phyloP scores from a whole-genome alignment of 2,888 invertebrate species.

The Coleophora deauratella region DNA sequence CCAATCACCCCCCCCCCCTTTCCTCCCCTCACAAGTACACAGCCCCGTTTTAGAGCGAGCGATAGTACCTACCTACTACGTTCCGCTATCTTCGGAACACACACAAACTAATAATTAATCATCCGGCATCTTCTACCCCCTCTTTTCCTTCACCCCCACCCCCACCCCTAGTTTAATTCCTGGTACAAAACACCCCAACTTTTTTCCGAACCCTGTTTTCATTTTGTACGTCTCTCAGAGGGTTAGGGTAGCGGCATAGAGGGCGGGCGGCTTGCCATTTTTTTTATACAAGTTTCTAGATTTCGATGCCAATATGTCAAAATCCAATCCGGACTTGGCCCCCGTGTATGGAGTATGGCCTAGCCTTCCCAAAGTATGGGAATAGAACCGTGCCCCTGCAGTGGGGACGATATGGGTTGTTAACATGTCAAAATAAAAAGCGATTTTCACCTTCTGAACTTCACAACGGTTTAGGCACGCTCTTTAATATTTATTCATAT shows the following conservation, averaged over 20 bases:
- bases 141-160: constrained; percentile 27
- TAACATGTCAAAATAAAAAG: too few species aligned
- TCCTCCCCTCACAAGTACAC: constrained; percentile 16
- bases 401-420: too few species aligned
- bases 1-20: constrained; percentile 16
- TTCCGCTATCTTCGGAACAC: constrained; percentile 62
- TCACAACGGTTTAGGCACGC: too few species aligned
- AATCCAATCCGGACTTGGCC: too few species aligned
- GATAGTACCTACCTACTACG: too few species aligned
- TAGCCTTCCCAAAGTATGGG: too few species aligned
- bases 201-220: constrained; percentile 63
- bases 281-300: too few species aligned
- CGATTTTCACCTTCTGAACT: too few species aligned
- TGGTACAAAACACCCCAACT: constrained; percentile 48
- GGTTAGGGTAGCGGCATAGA: constrained; percentile 2
- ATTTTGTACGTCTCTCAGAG: constrained; percentile 52
- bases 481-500: too few species aligned
- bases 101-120: constrained; percentile 74
- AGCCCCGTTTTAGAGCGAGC: constrained; percentile 15
- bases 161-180: constrained; percentile 61
- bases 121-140: constrained; percentile 57
- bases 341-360: too few species aligned
- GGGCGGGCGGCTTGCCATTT: background rate
- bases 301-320: too few species aligned
- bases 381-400: too few species aligned